phyloP scores from a whole-genome alignment of 2,888 invertebrate species.

The Limenitis camilla region DNA sequence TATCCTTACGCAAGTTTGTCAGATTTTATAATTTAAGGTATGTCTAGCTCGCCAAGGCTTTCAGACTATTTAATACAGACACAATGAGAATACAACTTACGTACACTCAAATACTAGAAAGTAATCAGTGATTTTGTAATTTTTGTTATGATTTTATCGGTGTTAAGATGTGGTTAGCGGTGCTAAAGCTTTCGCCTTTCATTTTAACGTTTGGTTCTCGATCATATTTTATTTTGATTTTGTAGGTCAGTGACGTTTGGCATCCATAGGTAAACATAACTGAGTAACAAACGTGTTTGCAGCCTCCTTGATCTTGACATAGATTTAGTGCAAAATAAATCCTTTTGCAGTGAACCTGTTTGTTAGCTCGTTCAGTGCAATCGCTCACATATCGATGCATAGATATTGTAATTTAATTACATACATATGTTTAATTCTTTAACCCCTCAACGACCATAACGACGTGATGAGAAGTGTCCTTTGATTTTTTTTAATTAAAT shows the following conservation, averaged over 20 bases:
- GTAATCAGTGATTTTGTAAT: conserved; percentile 5
- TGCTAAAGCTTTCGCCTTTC: conserved; percentile 18
- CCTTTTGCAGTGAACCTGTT: conserved; percentile 60
- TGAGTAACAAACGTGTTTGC: conserved; percentile 56
- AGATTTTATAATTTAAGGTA: too few species aligned
- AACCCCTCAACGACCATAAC: too few species aligned
- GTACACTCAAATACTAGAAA: conserved; percentile 7
- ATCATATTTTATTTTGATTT: conserved; percentile 35
- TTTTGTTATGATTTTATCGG: conserved; percentile 6
- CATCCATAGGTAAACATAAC: conserved; percentile 40
- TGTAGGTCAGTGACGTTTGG: conserved; percentile 51
- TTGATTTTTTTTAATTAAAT: too few species aligned
- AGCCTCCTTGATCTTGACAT: conserved; percentile 69
- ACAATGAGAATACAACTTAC: conserved; percentile 19
- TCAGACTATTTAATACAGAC: not conserved
- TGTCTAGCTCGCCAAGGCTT: too few species aligned
- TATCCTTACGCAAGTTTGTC: too few species aligned
- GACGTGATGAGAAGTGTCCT: too few species aligned
- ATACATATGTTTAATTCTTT: too few species aligned
- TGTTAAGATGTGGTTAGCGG: conserved; percentile 4
- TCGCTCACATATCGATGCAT: conserved; percentile 16
- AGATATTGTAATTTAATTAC: not conserved
- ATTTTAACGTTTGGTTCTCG: conserved; percentile 21
- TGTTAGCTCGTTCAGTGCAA: conserved; percentile 38
- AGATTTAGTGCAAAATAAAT: conserved; percentile 58